phyloP scores from a whole-genome alignment of 2,113 vertebrate species.

The Silurus asotus region DNA sequence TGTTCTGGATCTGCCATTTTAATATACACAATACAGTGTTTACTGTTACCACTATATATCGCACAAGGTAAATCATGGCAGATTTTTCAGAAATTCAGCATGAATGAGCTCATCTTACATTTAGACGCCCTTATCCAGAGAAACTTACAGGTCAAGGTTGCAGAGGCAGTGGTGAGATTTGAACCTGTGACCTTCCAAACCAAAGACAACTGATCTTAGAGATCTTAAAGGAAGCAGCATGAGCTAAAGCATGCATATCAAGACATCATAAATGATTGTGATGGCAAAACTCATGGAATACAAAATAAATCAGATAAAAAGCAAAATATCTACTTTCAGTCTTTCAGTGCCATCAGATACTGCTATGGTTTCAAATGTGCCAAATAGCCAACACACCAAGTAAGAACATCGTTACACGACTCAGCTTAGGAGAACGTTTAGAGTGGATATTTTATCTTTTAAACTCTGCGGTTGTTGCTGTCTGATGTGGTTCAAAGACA shows the following conservation, averaged over 20 bases:
- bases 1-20: neutral
- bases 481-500: neutral
- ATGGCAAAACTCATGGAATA: neutral
- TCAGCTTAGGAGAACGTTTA: neutral
- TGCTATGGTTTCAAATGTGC: neutral
- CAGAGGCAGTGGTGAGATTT: too few relatives aligned
- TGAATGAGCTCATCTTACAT: neutral
- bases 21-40: neutral
- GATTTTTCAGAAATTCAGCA: neutral
- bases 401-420: neutral
- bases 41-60: neutral
- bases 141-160: too few relatives aligned
- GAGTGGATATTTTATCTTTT: neutral
- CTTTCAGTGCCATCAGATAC: neutral
- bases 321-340: neutral
- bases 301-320: neutral
- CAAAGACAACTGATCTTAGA: too few relatives aligned
- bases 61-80: neutral
- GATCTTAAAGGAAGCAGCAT: neutral
- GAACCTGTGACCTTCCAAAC: too few relatives aligned
- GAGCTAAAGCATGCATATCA: neutral
- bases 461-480: neutral
- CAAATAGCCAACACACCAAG: neutral
- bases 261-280: neutral
- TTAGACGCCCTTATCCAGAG: too few relatives aligned